Percentiles rank a stretch among this genome's conserved stretches.
These are phyloP conservation scores for Octodon degus DNA, from an alignment of 2,113 vertebrate genomes.

Conservation along the genomic window DNA sequence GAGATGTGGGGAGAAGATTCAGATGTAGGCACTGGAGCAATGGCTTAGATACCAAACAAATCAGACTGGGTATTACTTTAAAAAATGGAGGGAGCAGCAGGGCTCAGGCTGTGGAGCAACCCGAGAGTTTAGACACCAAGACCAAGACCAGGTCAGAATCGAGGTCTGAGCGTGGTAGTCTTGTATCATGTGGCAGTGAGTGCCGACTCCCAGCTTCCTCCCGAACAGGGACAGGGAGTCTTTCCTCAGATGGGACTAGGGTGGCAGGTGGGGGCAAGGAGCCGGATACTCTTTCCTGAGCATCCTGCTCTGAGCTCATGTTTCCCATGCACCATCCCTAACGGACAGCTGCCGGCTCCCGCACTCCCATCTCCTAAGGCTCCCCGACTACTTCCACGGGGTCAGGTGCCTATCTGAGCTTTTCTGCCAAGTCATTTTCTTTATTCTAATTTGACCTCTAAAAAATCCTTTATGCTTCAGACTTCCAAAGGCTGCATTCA, in stretches of 20 bases:
- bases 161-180: neutral
- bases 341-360: neutral
- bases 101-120: neutral
- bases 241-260: neutral
- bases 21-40: neutral
- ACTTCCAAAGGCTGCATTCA: neutral
- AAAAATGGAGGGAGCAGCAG: neutral
- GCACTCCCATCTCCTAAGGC: neutral
- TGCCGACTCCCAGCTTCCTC: neutral
- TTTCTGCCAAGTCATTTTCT: slow-evolving; percentile 38
- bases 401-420: neutral
- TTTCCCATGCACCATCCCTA: neutral
- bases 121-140: neutral
- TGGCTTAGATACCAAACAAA: neutral
- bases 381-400: neutral
- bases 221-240: neutral
- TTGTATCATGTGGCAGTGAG: neutral
- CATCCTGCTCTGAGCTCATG: neutral
- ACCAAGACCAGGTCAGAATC: neutral
- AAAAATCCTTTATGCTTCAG: neutral
- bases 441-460: neutral
- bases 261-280: neutral
- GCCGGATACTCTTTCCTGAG: neutral
- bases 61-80: neutral
- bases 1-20: neutral